Evolutionary conservation across 1,140 invertebrate species (phyloP).

Genomic region (Adelges cooleyi): DNA sequence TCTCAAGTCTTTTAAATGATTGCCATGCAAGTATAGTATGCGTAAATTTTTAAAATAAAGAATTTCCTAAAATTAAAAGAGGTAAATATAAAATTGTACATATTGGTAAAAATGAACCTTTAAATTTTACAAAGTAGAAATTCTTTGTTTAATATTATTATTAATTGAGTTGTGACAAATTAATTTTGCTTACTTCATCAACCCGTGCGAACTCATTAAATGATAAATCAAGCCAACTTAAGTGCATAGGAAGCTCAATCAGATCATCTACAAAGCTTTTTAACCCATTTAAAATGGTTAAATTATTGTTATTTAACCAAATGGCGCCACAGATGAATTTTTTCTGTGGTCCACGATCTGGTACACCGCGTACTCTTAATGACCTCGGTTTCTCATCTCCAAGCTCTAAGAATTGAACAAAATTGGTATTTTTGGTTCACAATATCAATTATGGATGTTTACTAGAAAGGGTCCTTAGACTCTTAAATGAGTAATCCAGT

Average conservation of each 20-base stretch:
- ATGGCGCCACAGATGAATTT: background rate
- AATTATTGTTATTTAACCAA: background rate
- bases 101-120: too few relatives aligned
- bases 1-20: background rate
- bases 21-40: slow-evolving; percentile 3
- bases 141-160: too few relatives aligned
- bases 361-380: background rate
- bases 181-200: background rate
- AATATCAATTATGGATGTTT: too few relatives aligned
- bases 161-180: too few relatives aligned
- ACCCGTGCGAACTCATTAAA: background rate
- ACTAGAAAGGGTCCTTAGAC: too few relatives aligned
- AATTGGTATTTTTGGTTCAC: too few relatives aligned
- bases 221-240: background rate
- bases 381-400: background rate
- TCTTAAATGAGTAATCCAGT: too few relatives aligned
- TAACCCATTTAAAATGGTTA: background rate
- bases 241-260: background rate
- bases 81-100: too few relatives aligned
- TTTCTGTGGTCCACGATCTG: background rate
- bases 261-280: background rate
- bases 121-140: too few relatives aligned
- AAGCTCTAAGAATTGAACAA: background rate
- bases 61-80: background rate
- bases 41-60: background rate